These are phyloP conservation scores for Garra rufa DNA, from an alignment of 2,113 vertebrate genomes.

Conservation along the genomic window DNA sequence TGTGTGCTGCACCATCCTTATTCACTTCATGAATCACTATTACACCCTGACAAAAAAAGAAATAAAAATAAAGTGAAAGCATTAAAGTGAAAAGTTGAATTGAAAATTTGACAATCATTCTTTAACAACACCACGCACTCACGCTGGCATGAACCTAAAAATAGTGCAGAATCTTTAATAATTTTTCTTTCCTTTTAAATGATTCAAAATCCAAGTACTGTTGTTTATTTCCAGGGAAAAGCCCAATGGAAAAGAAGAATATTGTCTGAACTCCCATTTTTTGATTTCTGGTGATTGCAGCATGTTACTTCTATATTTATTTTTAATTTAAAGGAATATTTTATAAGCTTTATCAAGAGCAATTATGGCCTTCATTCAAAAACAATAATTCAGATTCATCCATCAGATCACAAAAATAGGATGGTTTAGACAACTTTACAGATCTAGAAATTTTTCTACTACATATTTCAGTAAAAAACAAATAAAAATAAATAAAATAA, in stretches of 20 bases:
- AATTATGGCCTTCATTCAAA: neutral
- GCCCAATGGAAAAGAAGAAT: neutral
- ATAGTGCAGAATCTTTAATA: neutral
- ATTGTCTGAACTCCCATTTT: neutral
- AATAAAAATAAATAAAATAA: too few species aligned
- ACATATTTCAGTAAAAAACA: neutral
- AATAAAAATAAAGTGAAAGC: neutral
- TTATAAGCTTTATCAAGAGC: neutral
- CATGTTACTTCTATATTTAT: neutral
- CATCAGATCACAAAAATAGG: neutral
- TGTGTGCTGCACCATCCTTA: conserved; percentile 92
- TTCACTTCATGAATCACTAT: conserved; percentile 97
- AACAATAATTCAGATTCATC: neutral
- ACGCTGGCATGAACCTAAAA: neutral
- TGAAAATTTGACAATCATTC: neutral
- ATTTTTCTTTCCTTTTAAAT: neutral
- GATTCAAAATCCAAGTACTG: neutral
- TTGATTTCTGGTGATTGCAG: conserved; percentile 3
- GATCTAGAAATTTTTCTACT: neutral
- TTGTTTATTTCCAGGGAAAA: neutral
- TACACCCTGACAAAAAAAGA: conserved; percentile 79
- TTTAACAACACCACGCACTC: neutral
- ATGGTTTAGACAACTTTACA: neutral
- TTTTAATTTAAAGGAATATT: conserved; percentile 7
- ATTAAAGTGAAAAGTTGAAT: neutral